Base-by-base conservation (phyloP, 2,797 vertebrate species). In the Myotis vivesi region DNA sequence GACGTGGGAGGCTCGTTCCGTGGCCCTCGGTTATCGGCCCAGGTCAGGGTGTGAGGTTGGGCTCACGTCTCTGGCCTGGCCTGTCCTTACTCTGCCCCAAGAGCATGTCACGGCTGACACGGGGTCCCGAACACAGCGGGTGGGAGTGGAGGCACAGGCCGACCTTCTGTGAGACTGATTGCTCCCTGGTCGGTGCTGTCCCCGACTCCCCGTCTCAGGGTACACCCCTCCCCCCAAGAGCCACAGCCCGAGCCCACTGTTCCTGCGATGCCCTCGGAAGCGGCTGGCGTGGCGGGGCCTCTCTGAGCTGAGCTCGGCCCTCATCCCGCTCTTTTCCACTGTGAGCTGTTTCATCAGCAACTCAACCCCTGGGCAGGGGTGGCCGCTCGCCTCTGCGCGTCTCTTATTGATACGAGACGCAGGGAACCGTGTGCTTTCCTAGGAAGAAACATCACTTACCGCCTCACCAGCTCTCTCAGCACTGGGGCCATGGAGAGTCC, bases 111-210 rank as follows among this genome's bases (percentile, higher is more conserved):
- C 2, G 0, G 12, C 62, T 15, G 17, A n/a, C 44, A 7, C 2
- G 0, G 17, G 10, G 3, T 69, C 51, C 30, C 1, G 0, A 5
- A 4, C 20, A 2, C 0, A 4, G 53, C 5, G 1, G 16, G 9
- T 0, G 3, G 57, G 59, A 10, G 5, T 0, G 0, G 46, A 7
- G 15, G 10, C n/a, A 28, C 16, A 17, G 11, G 73, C 36, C 7
- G 25, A 15, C 5, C 20, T 17, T 20, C 5, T 2, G 36, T 1
- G 0, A 33, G 44, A 36, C 12, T 0, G 22, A 15, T 16, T 8
- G 36, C 59, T 2, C 6, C 25, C 59, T 57, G 66, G 6, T 9
- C 0, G 16, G 1, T 2, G 15, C 10, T 33, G 38, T 6, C 1
- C 0, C 36, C 3, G 6, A n/a, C 16, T n/a, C 28, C 11, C 22